A percentile compares a stretch with the other conserved stretches of the same genome.
Conservation (phyloP, 2,797 vertebrate genomes). For the Gephyroberyx darwinii region DNA sequence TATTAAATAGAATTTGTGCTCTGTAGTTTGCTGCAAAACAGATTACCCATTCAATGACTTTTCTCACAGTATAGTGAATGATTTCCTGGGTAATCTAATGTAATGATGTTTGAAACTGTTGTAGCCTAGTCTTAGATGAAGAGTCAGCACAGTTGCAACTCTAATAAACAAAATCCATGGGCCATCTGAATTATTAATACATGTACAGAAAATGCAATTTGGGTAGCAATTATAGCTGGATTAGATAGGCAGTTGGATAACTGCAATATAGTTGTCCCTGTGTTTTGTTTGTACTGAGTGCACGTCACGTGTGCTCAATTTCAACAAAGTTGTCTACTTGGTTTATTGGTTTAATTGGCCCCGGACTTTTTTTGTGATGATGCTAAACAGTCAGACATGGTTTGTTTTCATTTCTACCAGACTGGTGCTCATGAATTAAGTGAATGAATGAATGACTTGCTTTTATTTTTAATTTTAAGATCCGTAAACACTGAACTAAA, state of each 20-base stretch:
- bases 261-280: background rate
- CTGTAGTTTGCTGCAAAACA: background rate
- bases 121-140: background rate
- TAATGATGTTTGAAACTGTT: slow-evolving; percentile 30
- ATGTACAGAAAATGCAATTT: slow-evolving; percentile 22
- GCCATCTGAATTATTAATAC: slow-evolving; percentile 44
- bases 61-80: background rate
- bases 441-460: background rate
- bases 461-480: slow-evolving; percentile 2
- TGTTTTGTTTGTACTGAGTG: background rate
- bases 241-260: slow-evolving; percentile 8
- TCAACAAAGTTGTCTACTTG: background rate
- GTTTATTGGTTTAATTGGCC: background rate
- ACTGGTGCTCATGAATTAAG: no score
- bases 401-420: background rate
- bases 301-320: background rate
- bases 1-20: slow-evolving; percentile 13
- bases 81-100: slow-evolving; percentile 10
- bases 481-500: background rate
- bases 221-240: slow-evolving; percentile 13
- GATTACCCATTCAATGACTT: background rate
- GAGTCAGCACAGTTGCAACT: slow-evolving; percentile 6
- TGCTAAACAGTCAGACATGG: background rate
- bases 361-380: background rate
- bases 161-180: slow-evolving; percentile 35